Base-by-base conservation (phyloP, 2,888 invertebrate genomes). In the Ganaspis brasiliensis region DNA sequence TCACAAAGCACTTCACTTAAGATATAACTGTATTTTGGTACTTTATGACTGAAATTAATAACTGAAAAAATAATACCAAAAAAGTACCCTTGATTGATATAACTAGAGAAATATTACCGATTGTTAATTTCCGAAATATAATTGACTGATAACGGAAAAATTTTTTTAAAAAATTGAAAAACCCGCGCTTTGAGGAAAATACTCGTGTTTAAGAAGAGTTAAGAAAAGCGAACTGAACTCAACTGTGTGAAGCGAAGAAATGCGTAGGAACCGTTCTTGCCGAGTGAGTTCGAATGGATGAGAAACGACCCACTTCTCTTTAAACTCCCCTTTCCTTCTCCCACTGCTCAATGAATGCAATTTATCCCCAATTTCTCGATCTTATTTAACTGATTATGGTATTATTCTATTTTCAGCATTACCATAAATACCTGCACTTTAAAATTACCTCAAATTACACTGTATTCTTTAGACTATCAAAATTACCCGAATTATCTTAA, bases 291-390 rank as follows among this genome's bases (percentile, higher is more conserved):
- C 81, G 82, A 82, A 84, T 87, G 84, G 87, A 87, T 87, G 89
- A 88, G 88, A 87, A 89, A 88, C 90, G 91, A 90, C 91, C 91
- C 90, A 91, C 91, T 91, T 91, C 89, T 87, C 83, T 83, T 79
- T 73, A 84, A 86, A 86, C 86, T 85, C 87, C 86, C 86, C 84
- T 84, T 84, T 74, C 79, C 72, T 72, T 24, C 14, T 9, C 70
- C 71, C 73, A 76, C 78, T 67, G 24, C 45, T 24, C 45, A 67
- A 45, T 67, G n/a, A 55, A 61, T 74, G 71, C 37, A 49, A 67
- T 81, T 84, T 85, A 84, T 85, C 83, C 77, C 80, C 71, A 45
- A 73, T 49, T 45, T 59, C 52, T 52, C 49, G 37, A 59, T 40
- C 40, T 55, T 55, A 72, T 72, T 72, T 61, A 55, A 26, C 67